Conservation (phyloP, 1,140 invertebrate genomes). For the Hylyphantes graminicola region DNA sequence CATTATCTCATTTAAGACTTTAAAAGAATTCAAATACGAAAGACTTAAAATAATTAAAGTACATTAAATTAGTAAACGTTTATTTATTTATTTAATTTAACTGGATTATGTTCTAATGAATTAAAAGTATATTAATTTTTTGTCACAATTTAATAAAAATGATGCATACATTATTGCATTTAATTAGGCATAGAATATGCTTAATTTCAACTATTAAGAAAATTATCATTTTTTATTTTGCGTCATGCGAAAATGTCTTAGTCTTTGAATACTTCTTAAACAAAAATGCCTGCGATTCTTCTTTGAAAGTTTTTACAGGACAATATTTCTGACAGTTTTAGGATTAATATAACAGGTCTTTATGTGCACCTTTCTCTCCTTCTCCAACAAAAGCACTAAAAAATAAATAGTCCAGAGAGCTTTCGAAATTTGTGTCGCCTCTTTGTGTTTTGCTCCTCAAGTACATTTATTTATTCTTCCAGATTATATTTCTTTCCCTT, state of each 20-base stretch:
- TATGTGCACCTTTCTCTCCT: slow-evolving; percentile 6
- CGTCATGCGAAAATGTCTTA: neutral
- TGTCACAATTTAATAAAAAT: too few relatives aligned
- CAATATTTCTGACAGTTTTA: slow-evolving; percentile 29
- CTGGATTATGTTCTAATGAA: too few relatives aligned
- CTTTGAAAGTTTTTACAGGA: neutral
- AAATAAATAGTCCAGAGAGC: neutral
- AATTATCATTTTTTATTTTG: neutral
- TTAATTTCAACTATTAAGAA: too few relatives aligned
- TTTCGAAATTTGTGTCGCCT: neutral
- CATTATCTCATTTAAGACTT: too few relatives aligned
- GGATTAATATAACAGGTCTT: slow-evolving; percentile 37
- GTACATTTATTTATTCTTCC: slow-evolving; percentile 4
- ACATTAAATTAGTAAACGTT: too few relatives aligned
- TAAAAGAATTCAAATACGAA: too few relatives aligned
- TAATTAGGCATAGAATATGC: too few relatives aligned
- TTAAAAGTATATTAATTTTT: too few relatives aligned
- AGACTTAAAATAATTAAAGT: too few relatives aligned
- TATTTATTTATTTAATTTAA: too few relatives aligned
- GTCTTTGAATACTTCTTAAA: neutral
- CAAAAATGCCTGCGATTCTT: neutral
- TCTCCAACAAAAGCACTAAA: neutral
- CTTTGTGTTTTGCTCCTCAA: neutral
- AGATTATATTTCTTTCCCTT: neutral
- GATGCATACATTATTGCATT: too few relatives aligned